These are phyloP conservation scores for Nyctereutes procyonoides DNA, from an alignment of 2,113 vertebrate genomes.

Conservation along the genomic window DNA sequence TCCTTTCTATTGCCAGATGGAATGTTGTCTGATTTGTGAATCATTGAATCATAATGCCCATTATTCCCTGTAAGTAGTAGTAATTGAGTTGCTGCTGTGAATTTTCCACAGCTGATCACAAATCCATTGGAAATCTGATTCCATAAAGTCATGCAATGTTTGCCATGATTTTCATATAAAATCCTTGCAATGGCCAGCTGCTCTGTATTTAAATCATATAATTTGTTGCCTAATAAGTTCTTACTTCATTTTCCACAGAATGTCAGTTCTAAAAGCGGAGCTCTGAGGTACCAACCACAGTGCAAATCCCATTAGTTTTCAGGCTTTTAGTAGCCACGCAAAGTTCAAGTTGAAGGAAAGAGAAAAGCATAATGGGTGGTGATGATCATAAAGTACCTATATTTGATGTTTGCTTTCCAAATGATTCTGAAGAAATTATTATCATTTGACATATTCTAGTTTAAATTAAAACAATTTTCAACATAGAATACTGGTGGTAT, in stretches of 20 bases:
- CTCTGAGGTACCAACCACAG: neutral
- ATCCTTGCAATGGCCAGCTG: slow-evolving; percentile 19
- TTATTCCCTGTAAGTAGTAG: neutral
- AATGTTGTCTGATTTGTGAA: neutral
- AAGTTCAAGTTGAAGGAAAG: slow-evolving; percentile 29
- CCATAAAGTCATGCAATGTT: slow-evolving; percentile 8
- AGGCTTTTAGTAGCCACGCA: neutral
- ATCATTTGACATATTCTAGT: neutral
- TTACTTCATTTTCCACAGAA: slow-evolving; percentile 64
- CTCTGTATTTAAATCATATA: slow-evolving; percentile 31
- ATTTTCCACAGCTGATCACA: neutral
- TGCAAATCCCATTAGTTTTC: neutral
- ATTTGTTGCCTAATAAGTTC: slow-evolving; percentile 61
- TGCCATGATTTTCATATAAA: slow-evolving; percentile 50
- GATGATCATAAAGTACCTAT: neutral
- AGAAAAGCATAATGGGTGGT: neutral
- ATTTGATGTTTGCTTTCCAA: neutral
- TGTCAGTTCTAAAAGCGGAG: neutral
- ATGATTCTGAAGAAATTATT: neutral
- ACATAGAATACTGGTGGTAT: neutral
- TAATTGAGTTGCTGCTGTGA: neutral
- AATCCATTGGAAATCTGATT: neutral
- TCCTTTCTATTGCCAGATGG: neutral
- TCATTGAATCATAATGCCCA: neutral
- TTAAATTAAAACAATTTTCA: neutral